Base-by-base conservation (phyloP, 1,140 invertebrate species). In the Bilobella aurantiaca region DNA sequence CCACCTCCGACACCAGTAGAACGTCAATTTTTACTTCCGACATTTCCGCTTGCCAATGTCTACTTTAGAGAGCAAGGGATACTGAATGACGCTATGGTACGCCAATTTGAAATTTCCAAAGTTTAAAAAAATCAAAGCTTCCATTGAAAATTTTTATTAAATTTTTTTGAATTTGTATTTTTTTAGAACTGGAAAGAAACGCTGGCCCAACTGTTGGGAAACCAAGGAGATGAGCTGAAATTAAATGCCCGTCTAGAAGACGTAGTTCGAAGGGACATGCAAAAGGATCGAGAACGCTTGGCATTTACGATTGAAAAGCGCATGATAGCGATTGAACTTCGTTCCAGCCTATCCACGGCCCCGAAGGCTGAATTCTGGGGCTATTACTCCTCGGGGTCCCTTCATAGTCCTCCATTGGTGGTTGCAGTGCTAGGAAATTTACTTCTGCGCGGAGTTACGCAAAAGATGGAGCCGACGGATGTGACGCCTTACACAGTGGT, bases 341-440 rank as follows among this genome's bases (percentile, higher is more conserved):
- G 30, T 1, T 3, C 63, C 28, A 25, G 14, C 16, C 29, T 23
- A 42, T 31, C 14, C 3, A 16, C 32, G 0, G 27, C 16, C n/a
- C 25, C 5, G 16, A 23, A n/a, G 5, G 2, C 3, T 58, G 21
- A 0, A 30, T 56, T 63, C 16, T 18, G 30, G 12, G 69, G 63
- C 0, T 68, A 65, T 27, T 68, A 31, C 31, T 62, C 69, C 3
- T 64, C 64, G 1, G 66, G 64, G 0, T 25, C 66, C 1, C 49
- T 71, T 5, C 69, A 71, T 30, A 66, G 66, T 58, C 49, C 64
- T 12, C 60, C 69, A 1, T 8, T 71, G 8, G 29, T 34, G 16
- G 21, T 66, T 16, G 68, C 68, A 42, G 8, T 68, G 12, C 37
- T 71, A 18, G 37, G 21, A 1, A 71, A 71, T 57, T 31, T 68